These are phyloP conservation scores for Champsocephalus gunnari DNA, from an alignment of 2,797 vertebrate genomes.

Conservation along the genomic window DNA sequence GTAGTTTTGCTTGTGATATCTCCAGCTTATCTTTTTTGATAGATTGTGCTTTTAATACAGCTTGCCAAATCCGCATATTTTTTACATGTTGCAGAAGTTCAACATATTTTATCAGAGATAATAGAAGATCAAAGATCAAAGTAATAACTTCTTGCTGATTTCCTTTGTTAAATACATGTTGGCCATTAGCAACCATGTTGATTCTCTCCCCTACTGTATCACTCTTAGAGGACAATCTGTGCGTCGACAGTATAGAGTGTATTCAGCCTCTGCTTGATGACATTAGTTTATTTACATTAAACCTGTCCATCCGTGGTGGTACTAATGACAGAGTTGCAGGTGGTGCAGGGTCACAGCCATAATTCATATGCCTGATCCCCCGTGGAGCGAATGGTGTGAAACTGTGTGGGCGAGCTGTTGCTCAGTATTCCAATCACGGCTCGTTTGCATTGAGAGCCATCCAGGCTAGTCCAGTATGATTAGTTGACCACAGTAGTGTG, in stretches of 20 bases:
- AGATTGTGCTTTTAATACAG: neutral
- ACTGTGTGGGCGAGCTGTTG: constrained; percentile 62
- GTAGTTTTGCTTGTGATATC: neutral
- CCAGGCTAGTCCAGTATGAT: constrained; percentile 79
- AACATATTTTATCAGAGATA: neutral
- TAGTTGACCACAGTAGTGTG: constrained; percentile 80
- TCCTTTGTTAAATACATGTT: neutral
- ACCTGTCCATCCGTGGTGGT: constrained; percentile 67
- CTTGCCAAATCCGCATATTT: neutral
- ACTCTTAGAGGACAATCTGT: constrained; percentile 37
- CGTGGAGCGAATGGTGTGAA: constrained; percentile 62
- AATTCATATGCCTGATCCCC: constrained; percentile 74
- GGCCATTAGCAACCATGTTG: neutral
- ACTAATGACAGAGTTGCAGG: constrained; percentile 76
- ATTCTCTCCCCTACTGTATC: constrained; percentile 21
- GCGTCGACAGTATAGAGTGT: constrained; percentile 8
- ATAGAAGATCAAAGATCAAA: neutral
- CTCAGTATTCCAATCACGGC: constrained; percentile 82
- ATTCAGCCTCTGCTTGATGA: constrained; percentile 45
- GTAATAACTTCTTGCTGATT: neutral
- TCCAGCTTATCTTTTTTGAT: neutral
- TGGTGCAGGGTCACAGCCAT: constrained; percentile 71
- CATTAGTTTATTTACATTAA: constrained; percentile 73
- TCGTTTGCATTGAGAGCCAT: constrained; percentile 73
- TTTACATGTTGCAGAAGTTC: neutral